Evolutionary conservation across 1,140 invertebrate species (phyloP), one percentile per base, ranked within the genome.

Genomic region (Potamilus streckersoni): DNA sequence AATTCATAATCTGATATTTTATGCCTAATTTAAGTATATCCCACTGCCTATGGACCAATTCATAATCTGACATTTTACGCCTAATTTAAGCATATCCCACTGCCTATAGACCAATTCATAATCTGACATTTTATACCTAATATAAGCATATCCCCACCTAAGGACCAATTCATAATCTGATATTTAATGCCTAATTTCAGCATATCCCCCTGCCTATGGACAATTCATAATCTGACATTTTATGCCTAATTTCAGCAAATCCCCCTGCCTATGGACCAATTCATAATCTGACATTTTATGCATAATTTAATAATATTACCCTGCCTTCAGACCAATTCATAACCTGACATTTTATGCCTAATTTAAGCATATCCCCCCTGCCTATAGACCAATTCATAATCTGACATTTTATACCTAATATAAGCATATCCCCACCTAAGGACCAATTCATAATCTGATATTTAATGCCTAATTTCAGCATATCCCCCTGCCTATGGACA

Each of bases 401-500:
- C 27, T 31, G 27, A 31, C 3, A 31, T 31, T 31, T 31, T 31
- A 31, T 31, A 2, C 27, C 27, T 31, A 31, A 31, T 31, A 2
- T 31, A 3, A 31, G 27, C 27, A 31, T 31, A 31, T 31, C 27
- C 27, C 27, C 27, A 2, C 27, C 27, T 31, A 31, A 2, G 27
- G 2, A 31, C 27, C 27, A 31, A 31, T 31, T 31, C 27, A 3
- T 31, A 31, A 31, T 31, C 27, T 31, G 27, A 31, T 31, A 31
- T 31, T 31, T 31, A 2, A 31, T 31, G 27, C 27, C 27, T 31
- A 31, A 31, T 31, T 93, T 93, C 95, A 94, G 95, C 96, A 91
- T 97, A 96, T 91, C 95, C 96, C 89, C 94, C 96, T 91, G 95
- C 97, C 89, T 97, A 97, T 92, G 95, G 95, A n/a, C 97, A 93